Base-by-base conservation (phyloP, 1,140 invertebrate species). In the Campoletis sonorensis region DNA sequence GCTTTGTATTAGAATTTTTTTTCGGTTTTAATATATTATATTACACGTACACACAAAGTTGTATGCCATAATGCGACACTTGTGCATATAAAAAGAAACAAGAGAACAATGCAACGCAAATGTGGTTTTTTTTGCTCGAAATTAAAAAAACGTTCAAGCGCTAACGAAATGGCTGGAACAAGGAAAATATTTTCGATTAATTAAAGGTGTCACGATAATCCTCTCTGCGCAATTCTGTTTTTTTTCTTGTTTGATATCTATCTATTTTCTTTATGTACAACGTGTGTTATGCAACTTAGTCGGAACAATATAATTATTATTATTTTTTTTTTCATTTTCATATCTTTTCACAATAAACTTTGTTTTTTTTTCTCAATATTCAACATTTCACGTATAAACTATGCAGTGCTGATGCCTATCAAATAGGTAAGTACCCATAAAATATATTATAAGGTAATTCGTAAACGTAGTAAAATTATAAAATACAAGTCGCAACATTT, bases 401-500 rank as follows among this genome's bases (percentile, higher is more conserved):
- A 88, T 90, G 83, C 87, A 86, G 84, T 88, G 87, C 84, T 87
- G 85, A 89, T 87, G 81, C 83, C 85, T 88, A 88, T 87, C 85
- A 88, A 80, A 83, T 89, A 88, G 82, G 82, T 87, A 89, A 88
- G 84, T 89, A 89, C 87, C 87, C 88, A 88, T 89, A 90, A 90
- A 90, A 91, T 90, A 90, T 90, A 90, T 87, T 26, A 58, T 83
- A 83, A 85, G 79, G 21, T 87, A 86, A 87, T 82, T 77, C 75
- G 54, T 89, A 90, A 67, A 90, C 86, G 86, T 88, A 88, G 86
- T 90, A 86, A 90, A 91, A 90, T 90, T 89, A 90, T 86, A 87
- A 90, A 90, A 86, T 89, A 90, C 84, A 85, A 83, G 81, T 89
- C 84, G 85, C 84, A 89, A 89, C 84, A 85, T 87, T 79, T 82